Conservation (phyloP, 2,113 vertebrate species). For the Periophthalmus modestus region DNA sequence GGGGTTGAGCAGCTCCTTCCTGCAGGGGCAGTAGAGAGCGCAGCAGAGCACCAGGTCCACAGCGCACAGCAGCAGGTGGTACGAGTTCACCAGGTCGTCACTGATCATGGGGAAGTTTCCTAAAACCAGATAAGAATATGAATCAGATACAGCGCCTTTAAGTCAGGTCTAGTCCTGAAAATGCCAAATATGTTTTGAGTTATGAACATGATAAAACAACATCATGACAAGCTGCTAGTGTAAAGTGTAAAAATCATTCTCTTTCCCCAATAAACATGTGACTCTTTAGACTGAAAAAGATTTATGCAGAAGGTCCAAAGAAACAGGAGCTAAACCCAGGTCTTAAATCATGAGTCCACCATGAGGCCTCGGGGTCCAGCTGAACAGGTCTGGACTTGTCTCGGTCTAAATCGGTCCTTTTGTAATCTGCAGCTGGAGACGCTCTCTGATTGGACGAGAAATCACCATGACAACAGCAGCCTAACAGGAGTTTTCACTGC, state of each 20-base stretch:
- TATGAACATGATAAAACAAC: too few relatives aligned
- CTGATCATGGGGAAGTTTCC: conserved; percentile 98
- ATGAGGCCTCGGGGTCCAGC: too few relatives aligned
- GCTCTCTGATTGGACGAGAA: not conserved
- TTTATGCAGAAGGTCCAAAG: not conserved
- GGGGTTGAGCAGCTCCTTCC: conserved; percentile 90
- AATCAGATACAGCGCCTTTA: not conserved
- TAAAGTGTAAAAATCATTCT: too few relatives aligned
- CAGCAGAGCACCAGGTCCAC: conserved; percentile 92
- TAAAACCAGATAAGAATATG: conserved; percentile 37
- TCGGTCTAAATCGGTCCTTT: too few relatives aligned
- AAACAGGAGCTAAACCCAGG: not conserved
- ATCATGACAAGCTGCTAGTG: too few relatives aligned
- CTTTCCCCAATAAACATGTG: not conserved
- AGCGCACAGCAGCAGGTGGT: conserved; percentile 90
- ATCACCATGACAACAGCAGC: not conserved
- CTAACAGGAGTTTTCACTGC: not conserved
- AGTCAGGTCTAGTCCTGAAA: too few relatives aligned
- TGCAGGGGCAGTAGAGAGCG: conserved; percentile 86
- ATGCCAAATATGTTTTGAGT: too few relatives aligned
- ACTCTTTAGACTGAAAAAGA: not conserved
- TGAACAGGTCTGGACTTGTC: too few relatives aligned
- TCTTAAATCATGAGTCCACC: not conserved
- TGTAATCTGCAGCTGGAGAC: not conserved
- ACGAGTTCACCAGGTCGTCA: conserved; percentile 96